Evolutionary conservation across 2,888 invertebrate genomes (phyloP).

Genomic region (Nomada fucata): DNA sequence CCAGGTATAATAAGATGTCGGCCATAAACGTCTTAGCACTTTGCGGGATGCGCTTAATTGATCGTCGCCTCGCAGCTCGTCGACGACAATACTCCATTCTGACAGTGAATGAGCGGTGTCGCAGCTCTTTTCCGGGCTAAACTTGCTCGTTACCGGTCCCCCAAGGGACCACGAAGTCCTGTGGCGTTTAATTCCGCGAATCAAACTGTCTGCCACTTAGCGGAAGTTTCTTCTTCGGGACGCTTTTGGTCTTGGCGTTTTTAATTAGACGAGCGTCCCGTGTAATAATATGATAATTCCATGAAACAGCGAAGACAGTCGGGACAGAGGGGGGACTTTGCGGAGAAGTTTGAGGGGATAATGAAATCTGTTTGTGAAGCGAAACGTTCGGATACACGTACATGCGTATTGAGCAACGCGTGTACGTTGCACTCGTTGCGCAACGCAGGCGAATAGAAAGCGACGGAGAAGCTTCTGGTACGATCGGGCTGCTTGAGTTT

Average conservation of each 20-base stretch:
- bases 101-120: constrained; percentile 51
- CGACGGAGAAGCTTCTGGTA: constrained; percentile 15
- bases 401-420: background rate
- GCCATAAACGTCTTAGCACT: constrained; percentile 83
- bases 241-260: constrained; percentile 17
- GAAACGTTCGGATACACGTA: background rate
- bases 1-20: constrained; percentile 80
- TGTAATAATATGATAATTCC: constrained; percentile 29
- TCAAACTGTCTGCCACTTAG: constrained; percentile 12
- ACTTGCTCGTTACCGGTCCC: constrained; percentile 25
- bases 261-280: constrained; percentile 28
- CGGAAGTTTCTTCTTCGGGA: background rate
- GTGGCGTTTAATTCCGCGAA: constrained; percentile 18
- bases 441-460: constrained; percentile 29
- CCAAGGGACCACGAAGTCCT: constrained; percentile 12
- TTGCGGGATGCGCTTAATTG: constrained; percentile 82
- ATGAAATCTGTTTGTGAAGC: background rate
- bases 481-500: constrained; percentile 7
- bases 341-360: background rate
- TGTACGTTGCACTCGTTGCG: background rate
- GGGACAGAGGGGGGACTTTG: background rate
- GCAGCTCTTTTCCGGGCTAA: constrained; percentile 39
- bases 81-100: constrained; percentile 49
- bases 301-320: background rate
- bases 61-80: constrained; percentile 70